These are phyloP conservation scores for Bubalus kerabau DNA, from an alignment of 2,113 vertebrate genomes.

Conservation along the genomic window DNA sequence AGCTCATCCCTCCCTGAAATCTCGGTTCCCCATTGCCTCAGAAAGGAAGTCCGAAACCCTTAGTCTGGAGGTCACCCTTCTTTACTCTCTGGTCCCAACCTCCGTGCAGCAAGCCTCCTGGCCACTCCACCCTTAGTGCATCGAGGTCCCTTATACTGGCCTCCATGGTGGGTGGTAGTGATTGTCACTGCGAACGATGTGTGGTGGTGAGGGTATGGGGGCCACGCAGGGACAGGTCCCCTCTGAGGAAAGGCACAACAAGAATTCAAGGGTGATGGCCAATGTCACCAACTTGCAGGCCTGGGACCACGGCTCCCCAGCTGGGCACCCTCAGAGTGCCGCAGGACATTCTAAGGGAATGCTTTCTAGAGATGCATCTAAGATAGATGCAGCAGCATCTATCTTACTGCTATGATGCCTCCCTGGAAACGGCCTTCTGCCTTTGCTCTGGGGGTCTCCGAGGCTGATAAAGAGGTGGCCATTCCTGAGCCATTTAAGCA, in stretches of 20 bases:
- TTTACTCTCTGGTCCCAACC: background rate
- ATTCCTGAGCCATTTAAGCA: background rate
- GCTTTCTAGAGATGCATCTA: no score
- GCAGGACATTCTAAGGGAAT: background rate
- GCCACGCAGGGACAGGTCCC: background rate
- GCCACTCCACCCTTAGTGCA: background rate
- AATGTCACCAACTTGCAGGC: background rate
- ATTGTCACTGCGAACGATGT: accelerated
- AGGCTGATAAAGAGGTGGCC: background rate
- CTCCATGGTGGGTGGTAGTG: accelerated
- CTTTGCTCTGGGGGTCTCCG: background rate
- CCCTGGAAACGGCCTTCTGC: background rate
- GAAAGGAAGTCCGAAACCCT: background rate
- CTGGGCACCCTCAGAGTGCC: no score
- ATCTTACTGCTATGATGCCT: accelerated
- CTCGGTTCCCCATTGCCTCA: background rate
- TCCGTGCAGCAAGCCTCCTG: background rate
- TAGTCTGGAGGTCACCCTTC: background rate
- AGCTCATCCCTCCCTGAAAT: background rate
- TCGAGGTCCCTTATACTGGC: background rate
- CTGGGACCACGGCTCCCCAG: background rate
- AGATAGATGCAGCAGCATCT: no score
- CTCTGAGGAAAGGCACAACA: background rate
- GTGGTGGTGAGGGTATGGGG: accelerated
- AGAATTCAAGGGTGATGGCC: no score